Base-by-base conservation (phyloP, 2,797 vertebrate species). In the Alectoris magna region DNA sequence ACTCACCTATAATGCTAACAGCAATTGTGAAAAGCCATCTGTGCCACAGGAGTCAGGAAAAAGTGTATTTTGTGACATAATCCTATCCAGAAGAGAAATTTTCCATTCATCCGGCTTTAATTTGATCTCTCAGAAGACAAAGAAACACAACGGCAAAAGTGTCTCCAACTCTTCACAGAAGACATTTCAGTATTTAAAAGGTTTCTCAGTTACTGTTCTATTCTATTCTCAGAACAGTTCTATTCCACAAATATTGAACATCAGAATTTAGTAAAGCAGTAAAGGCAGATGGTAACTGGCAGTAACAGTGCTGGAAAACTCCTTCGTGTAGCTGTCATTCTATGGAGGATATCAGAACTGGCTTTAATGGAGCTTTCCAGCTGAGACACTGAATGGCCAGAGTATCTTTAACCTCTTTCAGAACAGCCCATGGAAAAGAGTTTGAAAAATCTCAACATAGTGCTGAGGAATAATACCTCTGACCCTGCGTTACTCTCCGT, bases 151-250 rank as follows among this genome's bases (percentile, higher is more conserved):
- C 46, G 24, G 56, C 64, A 89, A 22, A 84, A 82, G 71, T 19
- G 53, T 74, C 70, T 81, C 81, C 66, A 81, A 43, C n/a, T 91
- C 93, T 94, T 74, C 72, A 90, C 88, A 95, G 74, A 95, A 95
- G 64, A 89, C 66, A 83, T 48, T 53, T 83, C 90, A 63, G 18
- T 69, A 70, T 77, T 53, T 69, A 66, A 92, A 91, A 97, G 90
- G 93, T 96, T 64, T 86, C 56, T 76, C 51, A 24, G 26, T 49
- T 44, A 26, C 41, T 74, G 60, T 91, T 80, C 31, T 64, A 21
- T 73, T 77, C 3, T 34, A 34, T 34, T 34, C 34, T 34, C 34
- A 34, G 34, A 34, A 34, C 34, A 34, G 60, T 91, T 80, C 31
- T 64, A 21, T 73, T 77, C 3, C 2, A 73, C 51, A 48, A 64